Conservation (phyloP, 2,113 vertebrate genomes). For the Dicerorhinus sumatrensis region DNA sequence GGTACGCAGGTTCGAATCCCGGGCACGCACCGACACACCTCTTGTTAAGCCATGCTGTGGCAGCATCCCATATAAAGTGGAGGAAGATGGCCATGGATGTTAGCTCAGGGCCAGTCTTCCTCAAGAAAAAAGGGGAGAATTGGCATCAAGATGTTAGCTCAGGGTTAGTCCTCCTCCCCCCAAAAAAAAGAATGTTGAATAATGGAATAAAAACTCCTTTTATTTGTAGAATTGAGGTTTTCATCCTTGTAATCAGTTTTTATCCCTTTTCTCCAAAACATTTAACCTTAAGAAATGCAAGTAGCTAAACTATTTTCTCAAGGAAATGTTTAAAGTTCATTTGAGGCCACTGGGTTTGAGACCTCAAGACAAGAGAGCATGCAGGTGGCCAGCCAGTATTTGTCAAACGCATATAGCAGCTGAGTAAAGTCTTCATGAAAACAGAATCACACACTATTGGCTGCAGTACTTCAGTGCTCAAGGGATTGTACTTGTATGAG, state of each 20-base stretch:
- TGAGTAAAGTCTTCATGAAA: not conserved
- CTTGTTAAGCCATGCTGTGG: no score
- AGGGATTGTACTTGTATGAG: not conserved
- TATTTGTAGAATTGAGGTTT: not conserved
- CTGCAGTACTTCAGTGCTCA: not conserved
- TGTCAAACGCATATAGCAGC: not conserved
- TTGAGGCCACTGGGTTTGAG: not conserved
- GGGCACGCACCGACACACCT: no score
- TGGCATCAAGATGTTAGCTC: no score
- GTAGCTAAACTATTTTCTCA: not conserved
- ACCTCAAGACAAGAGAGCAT: not conserved
- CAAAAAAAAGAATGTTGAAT: not conserved
- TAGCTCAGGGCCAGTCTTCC: no score
- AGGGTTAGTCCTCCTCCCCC: no score
- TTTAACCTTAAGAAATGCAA: constrained; percentile 10
- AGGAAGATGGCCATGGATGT: no score
- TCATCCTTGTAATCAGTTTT: constrained; percentile 17
- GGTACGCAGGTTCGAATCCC: no score
- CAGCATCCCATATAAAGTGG: no score
- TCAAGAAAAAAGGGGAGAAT: no score
- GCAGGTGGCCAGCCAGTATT: not conserved
- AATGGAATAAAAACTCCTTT: not conserved
- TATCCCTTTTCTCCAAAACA: not conserved
- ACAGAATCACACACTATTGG: not conserved
- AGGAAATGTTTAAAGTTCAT: not conserved